A percentile compares a stretch with the other conserved stretches of the same genome.
These are phyloP conservation scores for Eptatretus atami DNA, from an alignment of 2,797 vertebrate species.

Conservation along the genomic window DNA sequence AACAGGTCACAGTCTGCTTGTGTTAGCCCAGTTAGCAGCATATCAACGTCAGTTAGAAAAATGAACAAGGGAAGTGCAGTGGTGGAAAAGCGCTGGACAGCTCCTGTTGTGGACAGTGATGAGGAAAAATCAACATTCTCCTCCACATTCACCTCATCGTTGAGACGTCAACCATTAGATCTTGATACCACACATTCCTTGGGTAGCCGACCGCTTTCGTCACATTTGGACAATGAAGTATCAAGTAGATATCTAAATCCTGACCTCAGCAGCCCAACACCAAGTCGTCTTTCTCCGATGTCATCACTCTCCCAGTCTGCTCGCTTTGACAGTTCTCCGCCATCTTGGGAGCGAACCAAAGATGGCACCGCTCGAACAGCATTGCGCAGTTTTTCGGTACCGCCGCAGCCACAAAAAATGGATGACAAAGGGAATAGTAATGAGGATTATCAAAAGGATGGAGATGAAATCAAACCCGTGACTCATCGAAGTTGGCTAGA, in stretches of 20 bases:
- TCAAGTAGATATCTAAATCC: too few relatives aligned
- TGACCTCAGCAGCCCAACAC: too few relatives aligned
- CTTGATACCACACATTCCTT: slow-evolving; percentile 21
- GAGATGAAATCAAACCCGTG: slow-evolving; percentile 16
- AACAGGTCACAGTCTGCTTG: slow-evolving; percentile 15
- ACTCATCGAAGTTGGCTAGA: slow-evolving; percentile 49
- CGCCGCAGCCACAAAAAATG: slow-evolving; percentile 14
- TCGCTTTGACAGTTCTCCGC: background rate
- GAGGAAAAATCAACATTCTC: too few relatives aligned
- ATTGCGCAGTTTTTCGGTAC: slow-evolving; percentile 52
- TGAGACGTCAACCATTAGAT: slow-evolving; percentile 18
- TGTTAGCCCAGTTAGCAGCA: too few relatives aligned
- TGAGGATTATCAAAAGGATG: background rate
- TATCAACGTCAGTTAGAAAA: slow-evolving; percentile 12
- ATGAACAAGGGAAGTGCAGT: slow-evolving; percentile 21
- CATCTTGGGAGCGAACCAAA: slow-evolving; percentile 11
- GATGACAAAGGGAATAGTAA: background rate
- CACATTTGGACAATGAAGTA: slow-evolving; percentile 3
- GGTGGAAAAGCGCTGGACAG: slow-evolving; percentile 19
- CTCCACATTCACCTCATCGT: too few relatives aligned
- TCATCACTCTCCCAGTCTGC: background rate
- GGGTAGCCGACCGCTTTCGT: slow-evolving; percentile 14
- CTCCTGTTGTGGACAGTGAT: slow-evolving; percentile 12
- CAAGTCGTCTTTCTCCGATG: background rate
- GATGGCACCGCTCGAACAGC: slow-evolving; percentile 22